Conservation (phyloP, 2,113 vertebrate species). For the Cyanoderma ruficeps region DNA sequence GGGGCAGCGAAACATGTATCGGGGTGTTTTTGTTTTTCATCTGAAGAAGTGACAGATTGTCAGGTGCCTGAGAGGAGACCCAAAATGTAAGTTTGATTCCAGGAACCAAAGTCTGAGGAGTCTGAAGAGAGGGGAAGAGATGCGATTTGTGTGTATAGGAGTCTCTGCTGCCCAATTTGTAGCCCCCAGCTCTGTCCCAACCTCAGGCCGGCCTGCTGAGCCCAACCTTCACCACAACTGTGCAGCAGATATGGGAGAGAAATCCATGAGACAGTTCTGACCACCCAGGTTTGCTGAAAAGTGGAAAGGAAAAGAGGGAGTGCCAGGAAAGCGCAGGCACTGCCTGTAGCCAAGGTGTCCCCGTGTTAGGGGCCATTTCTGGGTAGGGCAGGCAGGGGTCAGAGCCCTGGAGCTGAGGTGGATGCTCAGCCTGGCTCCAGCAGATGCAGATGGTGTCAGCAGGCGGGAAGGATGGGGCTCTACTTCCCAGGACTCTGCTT, state of each 20-base stretch:
- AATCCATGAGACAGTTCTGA: background rate
- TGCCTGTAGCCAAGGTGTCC: fast-evolving
- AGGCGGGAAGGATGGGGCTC: fast-evolving
- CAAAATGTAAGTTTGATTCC: background rate
- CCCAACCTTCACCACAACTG: background rate
- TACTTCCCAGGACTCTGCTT: background rate
- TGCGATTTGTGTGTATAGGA: background rate
- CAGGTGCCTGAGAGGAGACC: background rate
- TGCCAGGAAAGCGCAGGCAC: background rate
- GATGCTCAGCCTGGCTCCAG: background rate
- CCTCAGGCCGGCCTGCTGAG: background rate
- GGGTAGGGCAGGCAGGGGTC: background rate
- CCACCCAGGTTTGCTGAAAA: background rate
- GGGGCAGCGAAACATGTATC: fast-evolving
- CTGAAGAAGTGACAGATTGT: background rate
- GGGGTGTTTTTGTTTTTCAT: background rate
- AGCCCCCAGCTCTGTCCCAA: background rate
- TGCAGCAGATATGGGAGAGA: background rate
- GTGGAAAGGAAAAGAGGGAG: background rate
- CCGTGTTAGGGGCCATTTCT: fast-evolving
- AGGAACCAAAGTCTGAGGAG: background rate
- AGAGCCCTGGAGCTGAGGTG: fast-evolving
- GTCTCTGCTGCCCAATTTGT: background rate
- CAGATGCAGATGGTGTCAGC: background rate
- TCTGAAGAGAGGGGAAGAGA: background rate